Base-by-base conservation (phyloP, 2,113 vertebrate species). In the Catharus bicknelli region DNA sequence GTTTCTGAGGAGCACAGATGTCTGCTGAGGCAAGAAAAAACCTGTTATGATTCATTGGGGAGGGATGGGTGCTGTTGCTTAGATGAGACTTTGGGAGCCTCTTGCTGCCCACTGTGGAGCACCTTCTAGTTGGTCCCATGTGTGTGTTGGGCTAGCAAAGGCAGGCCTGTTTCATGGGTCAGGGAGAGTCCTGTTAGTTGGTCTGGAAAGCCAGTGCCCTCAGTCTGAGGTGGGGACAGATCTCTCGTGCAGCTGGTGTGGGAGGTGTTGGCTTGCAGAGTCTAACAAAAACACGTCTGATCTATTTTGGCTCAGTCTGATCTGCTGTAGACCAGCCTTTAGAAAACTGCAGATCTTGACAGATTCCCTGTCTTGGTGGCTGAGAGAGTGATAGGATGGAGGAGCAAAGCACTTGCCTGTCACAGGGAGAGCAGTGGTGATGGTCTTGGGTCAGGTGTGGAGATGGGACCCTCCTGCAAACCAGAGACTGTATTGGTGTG, bases 1-100 rank as follows among this genome's bases (percentile, higher is more conserved):
- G 27, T 85, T 93, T 90, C 14, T 47, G 82, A 83, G 72, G 92
- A 90, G 34, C 63, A 62, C 70, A 80, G 85, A 93, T 95, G 63
- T 83, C 67, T 90, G 83, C 70, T 83, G 47, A 69, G 93, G 51
- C 93, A 73, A 67, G 59, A 61, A 77, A 82, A 94, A 90, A 8
- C 0, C 42, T 88, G 38, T 67, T 74, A n/a, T 22, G 79, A 69
- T 90, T 94, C 51, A 23, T 0, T 82, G 67, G 43, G 67, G 19
- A 85, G 75, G 45, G 54, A 66, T 83, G 75, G 50, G 18, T 91
- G 51, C 22, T 87, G 45, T 47, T 10, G 2, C 48, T 78, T 25
- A 34, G 27, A 18, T 88, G 59, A 69, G 91, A 32, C 45, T 53
- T 91, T 72, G 36, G 66, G n/a, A 85, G 42, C 61, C 16, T 58